Base-by-base conservation (phyloP, 2,888 invertebrate species). In the Hypolimnas misippus region DNA sequence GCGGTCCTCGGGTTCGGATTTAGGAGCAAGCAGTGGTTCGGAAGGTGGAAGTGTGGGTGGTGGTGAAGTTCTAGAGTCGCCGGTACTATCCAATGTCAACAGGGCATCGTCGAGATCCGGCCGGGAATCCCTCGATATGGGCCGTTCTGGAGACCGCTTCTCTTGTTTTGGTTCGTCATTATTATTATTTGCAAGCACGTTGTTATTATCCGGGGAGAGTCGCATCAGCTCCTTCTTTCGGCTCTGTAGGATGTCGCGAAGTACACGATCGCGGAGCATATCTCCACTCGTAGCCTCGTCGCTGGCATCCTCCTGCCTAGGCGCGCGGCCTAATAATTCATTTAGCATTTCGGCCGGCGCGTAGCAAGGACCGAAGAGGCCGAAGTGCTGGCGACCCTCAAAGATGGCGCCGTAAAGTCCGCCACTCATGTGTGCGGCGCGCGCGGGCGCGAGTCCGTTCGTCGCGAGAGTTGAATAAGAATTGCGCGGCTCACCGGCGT, bases 401-500 rank as follows among this genome's bases (percentile, higher is more conserved):
- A 96, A 96, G 93, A 97, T 95, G 90, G 96, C 96, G 93, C 96
- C 95, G 96, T 97, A 97, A 81, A 97, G 93, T 93, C 96, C 95
- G 89, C 96, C 95, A 86, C 96, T 95, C 93, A 97, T 96, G 93
- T 95, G 96, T 91, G 95, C 95, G 93, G 95, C 95, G 91, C 91
- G 89, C 91, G 85, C 90, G 89, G 89, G 91, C 91, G 91, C 90
- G 79, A 76, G 85, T 85, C 90, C 91, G 89, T 88, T 90, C 90
- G 91, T 87, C 87, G 86, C 86, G 87, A 90, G 90, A 87, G 90
- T 89, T 79, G 91, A 96, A 94, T 97, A 97, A 92, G 96, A 96
- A 94, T 97, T 97, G 93, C 97, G 96, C 92, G 96, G 96, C 94
- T 98, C 97, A 83, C 97, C 97, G 94, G 97, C 97, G 96, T 97